Percentiles rank a stretch among this genome's conserved stretches.
Evolutionary conservation across 2,888 invertebrate genomes (phyloP).

Genomic region (Macrosoma leucophasiata): DNA sequence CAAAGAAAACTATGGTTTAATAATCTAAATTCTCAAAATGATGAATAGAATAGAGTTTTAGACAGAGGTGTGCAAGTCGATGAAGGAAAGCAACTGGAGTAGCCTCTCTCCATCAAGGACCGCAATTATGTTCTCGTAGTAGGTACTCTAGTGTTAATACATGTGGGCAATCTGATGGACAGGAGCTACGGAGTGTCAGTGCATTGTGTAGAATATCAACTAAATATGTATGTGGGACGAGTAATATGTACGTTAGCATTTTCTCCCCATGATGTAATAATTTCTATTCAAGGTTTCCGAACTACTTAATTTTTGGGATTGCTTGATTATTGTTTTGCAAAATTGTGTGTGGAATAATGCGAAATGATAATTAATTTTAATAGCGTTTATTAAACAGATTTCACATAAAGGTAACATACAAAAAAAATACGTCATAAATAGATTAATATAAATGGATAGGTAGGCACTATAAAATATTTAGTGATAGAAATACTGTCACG

Average conservation of each 20-base stretch:
- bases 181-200: slow-evolving; percentile 40
- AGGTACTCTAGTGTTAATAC: not conserved
- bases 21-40: slow-evolving; percentile 47
- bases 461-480: slow-evolving; percentile 61
- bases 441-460: slow-evolving; percentile 59
- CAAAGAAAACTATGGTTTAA: slow-evolving; percentile 51
- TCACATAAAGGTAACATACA: slow-evolving; percentile 74
- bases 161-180: slow-evolving; percentile 35
- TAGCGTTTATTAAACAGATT: slow-evolving; percentile 71
- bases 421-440: slow-evolving; percentile 63
- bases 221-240: slow-evolving; percentile 11
- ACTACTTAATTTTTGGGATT: no score
- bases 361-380: slow-evolving; percentile 64
- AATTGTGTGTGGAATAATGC: slow-evolving; percentile 68
- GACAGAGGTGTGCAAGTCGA: slow-evolving; percentile 54
- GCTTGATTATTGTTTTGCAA: no score
- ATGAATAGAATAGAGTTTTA: slow-evolving; percentile 55
- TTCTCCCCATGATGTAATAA: no score
- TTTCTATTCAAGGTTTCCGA: no score
- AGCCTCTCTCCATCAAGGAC: slow-evolving; percentile 39
- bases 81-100: slow-evolving; percentile 50
- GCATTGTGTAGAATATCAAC: slow-evolving; percentile 35
- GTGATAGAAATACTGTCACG: slow-evolving; percentile 67
- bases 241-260: no score
- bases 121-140: slow-evolving; percentile 1